Base-by-base conservation (phyloP, 2,888 invertebrate species). In the Thymelicus acteon region DNA sequence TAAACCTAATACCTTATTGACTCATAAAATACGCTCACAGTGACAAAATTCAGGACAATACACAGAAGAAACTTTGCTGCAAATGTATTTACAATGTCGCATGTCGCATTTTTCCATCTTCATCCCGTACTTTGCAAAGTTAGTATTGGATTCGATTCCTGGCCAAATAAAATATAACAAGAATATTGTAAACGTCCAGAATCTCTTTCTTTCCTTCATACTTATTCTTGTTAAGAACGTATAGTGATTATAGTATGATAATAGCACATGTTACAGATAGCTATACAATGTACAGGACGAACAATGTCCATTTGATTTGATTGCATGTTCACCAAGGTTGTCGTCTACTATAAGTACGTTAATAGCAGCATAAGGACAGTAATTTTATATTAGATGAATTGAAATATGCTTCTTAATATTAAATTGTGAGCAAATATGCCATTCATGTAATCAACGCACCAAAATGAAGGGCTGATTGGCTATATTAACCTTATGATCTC, bases 381-480 rank as follows among this genome's bases (percentile, higher is more conserved):
- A 69, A 69, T 69, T 62, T 62, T 69, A 69, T 57, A 57, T 69
- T 69, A 64, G 63, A 64, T 60, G 58, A 64, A 69, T 63, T 58
- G 63, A 69, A 68, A 62, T 62, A 62, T 54, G 68, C 57, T 31
- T 68, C 49, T 47, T 62, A 69, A 63, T 69, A 69, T 69, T 63
- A 69, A 69, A 69, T 69, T 69, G 69, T 69, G 49, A 63, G 63
- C 58, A 71, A 66, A 67, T 64, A 67, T 72, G 61, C 71, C 81
- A 78, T 78, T 80, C 81, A 85, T 85, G 83, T 81, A 82, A 85
- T 84, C 81, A 83, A 85, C 83, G 82, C 83, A 79, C 80, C 76
- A 76, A 81, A 81, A 82, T 84, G 80, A 87, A 88, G 86, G 89
- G 89, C 87, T 86, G 85, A 90, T 89, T 90, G 89, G 85, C 83